Conservation (phyloP, 2,888 invertebrate species). For the Drosophila niveifrons region DNA sequence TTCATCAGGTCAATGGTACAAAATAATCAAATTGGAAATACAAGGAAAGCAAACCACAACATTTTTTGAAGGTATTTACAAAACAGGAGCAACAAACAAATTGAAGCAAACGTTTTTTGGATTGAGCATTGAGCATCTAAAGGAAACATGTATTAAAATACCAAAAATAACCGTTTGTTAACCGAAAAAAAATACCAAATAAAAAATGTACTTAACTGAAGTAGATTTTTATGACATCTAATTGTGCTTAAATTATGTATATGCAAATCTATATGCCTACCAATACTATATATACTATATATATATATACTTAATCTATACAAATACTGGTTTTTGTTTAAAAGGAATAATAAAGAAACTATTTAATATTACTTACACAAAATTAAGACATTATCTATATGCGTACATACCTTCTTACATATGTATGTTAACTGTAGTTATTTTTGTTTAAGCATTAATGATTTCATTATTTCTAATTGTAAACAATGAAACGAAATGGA, state of each 20-base stretch:
- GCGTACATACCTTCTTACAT: conserved; percentile 34
- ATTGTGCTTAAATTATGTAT: conserved; percentile 69
- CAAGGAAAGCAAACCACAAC: conserved; percentile 44
- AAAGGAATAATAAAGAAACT: conserved; percentile 26
- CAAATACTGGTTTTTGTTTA: conserved; percentile 45
- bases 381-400: conserved; percentile 73
- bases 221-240: conserved; percentile 77
- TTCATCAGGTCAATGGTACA: conserved; percentile 70
- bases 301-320: conserved; percentile 32
- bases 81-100: conserved; percentile 24
- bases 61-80: conserved; percentile 73
- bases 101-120: conserved; percentile 1
- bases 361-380: conserved; percentile 39
- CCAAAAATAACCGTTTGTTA: conserved; percentile 27
- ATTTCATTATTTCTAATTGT: conserved; percentile 50
- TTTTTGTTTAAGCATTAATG: conserved; percentile 48
- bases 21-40: conserved; percentile 54
- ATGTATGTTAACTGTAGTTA: conserved; percentile 31
- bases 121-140: conserved; percentile 6
- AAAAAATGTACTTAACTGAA: conserved; percentile 43
- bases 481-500: conserved; percentile 23
- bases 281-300: conserved; percentile 17
- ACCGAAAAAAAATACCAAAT: conserved; percentile 5
- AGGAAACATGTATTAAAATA: conserved; percentile 32
- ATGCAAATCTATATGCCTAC: conserved; percentile 37